Evolutionary conservation across 2,113 vertebrate genomes (phyloP).

Genomic region (Alouatta palliata): DNA sequence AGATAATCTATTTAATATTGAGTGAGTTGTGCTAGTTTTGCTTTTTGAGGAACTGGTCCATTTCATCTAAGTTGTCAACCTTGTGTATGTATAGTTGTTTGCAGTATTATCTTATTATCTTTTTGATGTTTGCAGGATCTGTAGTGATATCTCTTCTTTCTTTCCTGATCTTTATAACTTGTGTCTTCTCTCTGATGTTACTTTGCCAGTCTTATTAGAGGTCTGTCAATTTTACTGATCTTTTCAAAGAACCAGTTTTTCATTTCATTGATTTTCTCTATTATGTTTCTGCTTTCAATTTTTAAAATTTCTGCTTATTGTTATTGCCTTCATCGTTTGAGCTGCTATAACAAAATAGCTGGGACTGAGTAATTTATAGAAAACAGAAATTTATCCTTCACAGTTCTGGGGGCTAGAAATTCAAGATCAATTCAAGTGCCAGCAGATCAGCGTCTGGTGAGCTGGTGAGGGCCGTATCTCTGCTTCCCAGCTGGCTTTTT

Average conservation of each 20-base stretch:
- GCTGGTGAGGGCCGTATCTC: not conserved
- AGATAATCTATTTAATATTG: not conserved
- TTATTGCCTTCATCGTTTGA: not conserved
- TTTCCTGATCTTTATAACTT: not conserved
- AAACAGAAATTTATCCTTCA: not conserved
- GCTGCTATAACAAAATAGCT: not conserved
- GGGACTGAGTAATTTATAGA: not conserved
- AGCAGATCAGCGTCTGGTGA: not conserved
- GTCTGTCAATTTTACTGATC: not conserved
- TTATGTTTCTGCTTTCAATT: too few species aligned
- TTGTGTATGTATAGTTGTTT: not conserved
- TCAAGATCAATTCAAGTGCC: not conserved
- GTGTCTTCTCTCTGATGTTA: not conserved
- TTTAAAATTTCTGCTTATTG: not conserved
- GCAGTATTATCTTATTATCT: not conserved
- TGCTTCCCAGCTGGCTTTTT: not conserved
- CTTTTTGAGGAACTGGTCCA: not conserved
- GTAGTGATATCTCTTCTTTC: not conserved
- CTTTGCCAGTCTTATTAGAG: not conserved
- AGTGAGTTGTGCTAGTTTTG: not conserved
- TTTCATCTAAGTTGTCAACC: not conserved
- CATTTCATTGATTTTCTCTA: not conserved
- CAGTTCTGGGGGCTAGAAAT: not conserved
- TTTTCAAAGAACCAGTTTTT: not conserved
- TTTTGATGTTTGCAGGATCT: not conserved